Evolutionary conservation across 37 sponge, comb jelly and placozoan genomes (phyloP), one percentile per base, ranked within the genome.

Genomic region (Halisarca cf. caerulea): DNA sequence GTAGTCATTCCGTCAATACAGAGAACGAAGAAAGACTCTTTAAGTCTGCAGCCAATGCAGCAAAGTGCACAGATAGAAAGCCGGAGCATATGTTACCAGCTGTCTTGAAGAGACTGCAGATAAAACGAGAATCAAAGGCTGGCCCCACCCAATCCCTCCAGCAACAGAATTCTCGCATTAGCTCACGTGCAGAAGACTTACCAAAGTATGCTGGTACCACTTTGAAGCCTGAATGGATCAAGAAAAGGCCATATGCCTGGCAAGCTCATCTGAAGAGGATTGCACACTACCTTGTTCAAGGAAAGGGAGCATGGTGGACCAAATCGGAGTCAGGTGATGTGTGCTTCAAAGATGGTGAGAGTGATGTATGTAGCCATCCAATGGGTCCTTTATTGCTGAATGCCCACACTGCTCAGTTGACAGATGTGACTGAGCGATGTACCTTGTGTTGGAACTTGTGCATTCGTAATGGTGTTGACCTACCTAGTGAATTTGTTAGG

Each of bases 271-370:
- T n/a, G n/a, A n/a, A n/a, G n/a, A n/a, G 60, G 17, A 54, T 54
- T 54, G 57, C 15, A 3, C 60, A 59, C 25, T 59, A 9, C 60
- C 25, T 59, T 3, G 60, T 59, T 27, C 60, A 59, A 9, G 60
- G 60, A 27, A 27, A 59, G 25, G 60, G 60, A 27, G n/a, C n/a
- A n/a, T n/a, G n/a, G n/a, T n/a, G n/a, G n/a, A n/a, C n/a, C n/a
- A n/a, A n/a, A n/a, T n/a, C n/a, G n/a, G n/a, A n/a, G 60, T 59
- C 60, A 27, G 60, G 60, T 59, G 60, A 54, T 54, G 57, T 54
- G 57, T 17, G 17, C 57, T 54, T 54, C 57, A 54, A 54, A 18
- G 57, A 54, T 54, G 57, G 57, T n/a, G n/a, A n/a, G n/a, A n/a
- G n/a, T n/a, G n/a, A n/a, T n/a, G n/a, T n/a, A n/a, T n/a, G n/a